phyloP scores from a whole-genome alignment of 2,888 invertebrate genomes.

The Zaprionus bogoriensis region DNA sequence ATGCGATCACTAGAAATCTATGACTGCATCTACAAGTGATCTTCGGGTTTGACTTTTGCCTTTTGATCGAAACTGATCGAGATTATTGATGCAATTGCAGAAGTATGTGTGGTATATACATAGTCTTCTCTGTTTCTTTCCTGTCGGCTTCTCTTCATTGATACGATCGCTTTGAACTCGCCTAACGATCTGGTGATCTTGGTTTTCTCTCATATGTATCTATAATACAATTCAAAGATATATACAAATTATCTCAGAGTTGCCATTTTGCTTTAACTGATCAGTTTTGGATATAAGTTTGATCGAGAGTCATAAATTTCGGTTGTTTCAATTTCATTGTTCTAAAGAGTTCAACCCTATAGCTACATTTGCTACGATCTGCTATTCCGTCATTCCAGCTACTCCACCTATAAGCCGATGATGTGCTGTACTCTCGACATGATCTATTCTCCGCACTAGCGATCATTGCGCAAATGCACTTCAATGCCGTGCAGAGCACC shows the following conservation, averaged over 20 bases:
- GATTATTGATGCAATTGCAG: no score
- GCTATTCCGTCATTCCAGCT: no score
- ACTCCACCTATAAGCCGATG: neutral
- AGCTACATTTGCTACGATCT: neutral
- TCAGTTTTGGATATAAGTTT: no score
- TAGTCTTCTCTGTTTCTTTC: no score
- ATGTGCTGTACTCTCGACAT: neutral
- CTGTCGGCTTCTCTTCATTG: no score
- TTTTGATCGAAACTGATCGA: neutral
- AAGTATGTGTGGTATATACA: no score
- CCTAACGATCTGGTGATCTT: no score
- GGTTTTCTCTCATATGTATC: no score
- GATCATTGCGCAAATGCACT: slow-evolving; percentile 60
- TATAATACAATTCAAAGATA: no score
- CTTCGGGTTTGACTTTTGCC: neutral
- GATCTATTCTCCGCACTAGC: slow-evolving; percentile 6
- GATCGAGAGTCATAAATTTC: neutral
- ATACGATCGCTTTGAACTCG: no score
- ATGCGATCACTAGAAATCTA: neutral
- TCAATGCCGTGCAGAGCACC: slow-evolving; percentile 17
- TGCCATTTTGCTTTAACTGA: no score
- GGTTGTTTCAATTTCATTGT: neutral
- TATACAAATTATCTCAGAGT: no score
- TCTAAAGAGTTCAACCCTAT: neutral
- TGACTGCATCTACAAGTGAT: neutral